Conservation (phyloP, 2,888 invertebrate genomes). For the Neocrepidodera transversa region DNA sequence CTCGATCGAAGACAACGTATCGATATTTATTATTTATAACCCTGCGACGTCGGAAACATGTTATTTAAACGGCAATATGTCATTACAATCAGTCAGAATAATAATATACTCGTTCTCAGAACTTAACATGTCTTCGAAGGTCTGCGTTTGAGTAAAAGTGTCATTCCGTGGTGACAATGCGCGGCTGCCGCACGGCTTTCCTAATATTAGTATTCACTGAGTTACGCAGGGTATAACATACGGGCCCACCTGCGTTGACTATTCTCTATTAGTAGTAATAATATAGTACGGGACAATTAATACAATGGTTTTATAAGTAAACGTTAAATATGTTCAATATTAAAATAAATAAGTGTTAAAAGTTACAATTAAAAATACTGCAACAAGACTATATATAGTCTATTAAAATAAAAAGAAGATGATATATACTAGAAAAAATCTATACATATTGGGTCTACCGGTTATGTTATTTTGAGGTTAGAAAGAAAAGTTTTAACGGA, state of each 20-base stretch:
- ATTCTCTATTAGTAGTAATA: slow-evolving; percentile 50
- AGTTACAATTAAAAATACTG: no score
- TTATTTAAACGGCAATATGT: slow-evolving; percentile 29
- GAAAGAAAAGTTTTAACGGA: no score
- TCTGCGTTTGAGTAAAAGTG: slow-evolving; percentile 33
- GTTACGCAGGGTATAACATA: slow-evolving; percentile 46
- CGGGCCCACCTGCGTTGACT: slow-evolving; percentile 58
- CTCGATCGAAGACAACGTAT: slow-evolving; percentile 10
- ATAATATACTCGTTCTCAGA: slow-evolving; percentile 30
- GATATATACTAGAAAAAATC: no score
- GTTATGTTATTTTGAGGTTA: no score
- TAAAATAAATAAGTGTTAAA: no score
- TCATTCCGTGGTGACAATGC: slow-evolving; percentile 37
- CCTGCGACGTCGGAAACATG: slow-evolving; percentile 22
- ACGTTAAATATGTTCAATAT: no score
- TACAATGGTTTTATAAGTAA: no score
- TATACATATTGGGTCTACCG: no score
- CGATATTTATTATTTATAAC: slow-evolving; percentile 28
- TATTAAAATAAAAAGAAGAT: no score
- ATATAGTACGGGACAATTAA: slow-evolving; percentile 18
- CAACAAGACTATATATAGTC: no score
- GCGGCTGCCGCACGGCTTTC: slow-evolving; percentile 42
- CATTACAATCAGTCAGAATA: slow-evolving; percentile 31
- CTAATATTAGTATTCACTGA: slow-evolving; percentile 54
- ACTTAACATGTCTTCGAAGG: slow-evolving; percentile 29